These are phyloP conservation scores for Epinephelus awoara DNA, from an alignment of 2,797 vertebrate genomes.

Conservation along the genomic window DNA sequence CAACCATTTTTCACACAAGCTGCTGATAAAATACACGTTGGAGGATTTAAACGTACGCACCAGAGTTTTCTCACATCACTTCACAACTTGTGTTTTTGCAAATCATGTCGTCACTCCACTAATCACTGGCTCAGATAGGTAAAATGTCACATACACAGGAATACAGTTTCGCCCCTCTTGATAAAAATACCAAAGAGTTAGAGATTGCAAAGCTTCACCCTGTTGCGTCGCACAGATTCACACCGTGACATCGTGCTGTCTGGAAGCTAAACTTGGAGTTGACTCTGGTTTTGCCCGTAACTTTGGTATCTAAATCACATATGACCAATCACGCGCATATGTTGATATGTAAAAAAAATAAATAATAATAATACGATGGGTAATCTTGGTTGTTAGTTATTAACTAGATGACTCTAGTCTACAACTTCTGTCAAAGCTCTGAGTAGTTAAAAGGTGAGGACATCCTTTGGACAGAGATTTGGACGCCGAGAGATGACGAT, in stretches of 20 bases:
- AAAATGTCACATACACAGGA: slow-evolving; percentile 58
- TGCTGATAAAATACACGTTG: slow-evolving; percentile 72
- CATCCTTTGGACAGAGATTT: slow-evolving; percentile 30
- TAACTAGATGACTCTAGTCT: slow-evolving; percentile 23
- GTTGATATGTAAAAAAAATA: slow-evolving; percentile 25
- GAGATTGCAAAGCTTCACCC: slow-evolving; percentile 35
- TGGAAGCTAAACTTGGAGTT: slow-evolving; percentile 21
- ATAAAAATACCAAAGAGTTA: slow-evolving; percentile 50
- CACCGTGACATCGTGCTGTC: slow-evolving; percentile 23
- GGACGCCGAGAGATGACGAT: slow-evolving; percentile 45
- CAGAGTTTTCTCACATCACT: slow-evolving; percentile 71
- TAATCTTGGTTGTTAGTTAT: slow-evolving; percentile 24
- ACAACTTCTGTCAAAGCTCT: slow-evolving; percentile 27
- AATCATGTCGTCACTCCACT: slow-evolving; percentile 69
- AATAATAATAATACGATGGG: slow-evolving; percentile 9
- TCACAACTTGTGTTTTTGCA: slow-evolving; percentile 64
- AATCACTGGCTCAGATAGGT: slow-evolving; percentile 75
- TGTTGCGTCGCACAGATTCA: slow-evolving; percentile 30
- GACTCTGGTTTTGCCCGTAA: slow-evolving; percentile 46
- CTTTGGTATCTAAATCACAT: slow-evolving; percentile 69
- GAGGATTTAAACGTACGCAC: slow-evolving; percentile 60
- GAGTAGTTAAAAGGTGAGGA: slow-evolving; percentile 27
- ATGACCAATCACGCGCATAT: slow-evolving; percentile 26
- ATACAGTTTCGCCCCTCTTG: slow-evolving; percentile 34
- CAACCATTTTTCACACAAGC: slow-evolving; percentile 75